phyloP scores from a whole-genome alignment of 53 echinoderm and acorn worm genomes.

The Zoroaster sp. region DNA sequence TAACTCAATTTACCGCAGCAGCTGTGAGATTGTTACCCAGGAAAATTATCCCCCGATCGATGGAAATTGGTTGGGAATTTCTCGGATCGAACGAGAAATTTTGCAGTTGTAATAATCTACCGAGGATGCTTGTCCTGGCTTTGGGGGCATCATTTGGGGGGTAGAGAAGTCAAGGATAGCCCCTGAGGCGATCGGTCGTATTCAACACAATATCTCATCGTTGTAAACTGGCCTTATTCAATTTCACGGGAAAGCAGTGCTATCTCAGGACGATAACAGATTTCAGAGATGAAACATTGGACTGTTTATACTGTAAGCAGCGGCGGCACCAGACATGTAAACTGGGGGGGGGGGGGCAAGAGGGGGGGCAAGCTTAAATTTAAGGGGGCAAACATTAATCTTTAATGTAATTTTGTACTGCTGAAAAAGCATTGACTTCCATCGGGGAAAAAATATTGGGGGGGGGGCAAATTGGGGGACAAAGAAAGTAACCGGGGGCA shows the following conservation, averaged over 20 bases:
- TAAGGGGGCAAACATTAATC: too few species aligned
- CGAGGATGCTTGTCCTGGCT: not conserved
- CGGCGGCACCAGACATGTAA: too few species aligned
- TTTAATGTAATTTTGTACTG: too few species aligned
- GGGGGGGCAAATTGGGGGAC: too few species aligned
- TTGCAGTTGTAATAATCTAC: not conserved
- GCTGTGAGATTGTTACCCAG: not conserved
- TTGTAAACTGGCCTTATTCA: not conserved
- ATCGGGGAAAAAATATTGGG: too few species aligned
- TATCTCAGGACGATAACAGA: not conserved
- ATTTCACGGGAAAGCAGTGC: not conserved
- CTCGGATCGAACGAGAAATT: not conserved
- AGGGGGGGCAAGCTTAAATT: too few species aligned
- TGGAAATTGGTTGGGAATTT: slow-evolving; percentile 20
- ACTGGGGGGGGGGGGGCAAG: too few species aligned
- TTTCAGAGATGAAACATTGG: not conserved
- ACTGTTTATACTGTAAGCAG: too few species aligned
- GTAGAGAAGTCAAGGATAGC: not conserved
- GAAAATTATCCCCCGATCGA: not conserved
- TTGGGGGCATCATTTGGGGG: not conserved
- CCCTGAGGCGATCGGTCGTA: not conserved
- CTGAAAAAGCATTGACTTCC: too few species aligned
- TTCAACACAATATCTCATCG: not conserved
- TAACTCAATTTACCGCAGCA: slow-evolving; percentile 22
- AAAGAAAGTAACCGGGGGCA: too few species aligned